Evolutionary conservation across 1,140 invertebrate genomes (phyloP).

Genomic region (Cherax quadricarinatus): DNA sequence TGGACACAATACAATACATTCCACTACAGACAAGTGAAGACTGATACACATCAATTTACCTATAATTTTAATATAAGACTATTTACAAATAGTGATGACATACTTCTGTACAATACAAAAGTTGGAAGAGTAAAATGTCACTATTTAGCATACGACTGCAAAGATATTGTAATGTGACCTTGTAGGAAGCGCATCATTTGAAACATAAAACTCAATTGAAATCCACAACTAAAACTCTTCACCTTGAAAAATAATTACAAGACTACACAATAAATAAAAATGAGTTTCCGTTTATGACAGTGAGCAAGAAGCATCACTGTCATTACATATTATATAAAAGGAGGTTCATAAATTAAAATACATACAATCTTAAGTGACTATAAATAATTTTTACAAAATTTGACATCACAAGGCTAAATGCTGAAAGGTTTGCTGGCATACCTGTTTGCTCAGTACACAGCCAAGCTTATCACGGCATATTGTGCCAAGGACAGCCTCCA

Average conservation of each 20-base stretch:
- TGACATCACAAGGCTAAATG: conserved; percentile 17
- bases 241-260: not conserved
- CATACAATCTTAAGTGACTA: not conserved
- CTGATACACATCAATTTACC: conserved; percentile 9
- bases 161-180: conserved; percentile 53
- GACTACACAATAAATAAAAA: conserved; percentile 3
- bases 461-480: not conserved
- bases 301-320: not conserved
- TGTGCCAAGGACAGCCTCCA: not conserved
- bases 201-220: conserved; percentile 5
- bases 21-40: not conserved
- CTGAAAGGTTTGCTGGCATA: conserved; percentile 5
- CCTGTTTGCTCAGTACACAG: not conserved
- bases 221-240: not conserved
- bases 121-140: conserved; percentile 62
- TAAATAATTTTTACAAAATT: not conserved
- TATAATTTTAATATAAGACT: conserved; percentile 63
- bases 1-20: too few species aligned
- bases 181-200: conserved; percentile 63
- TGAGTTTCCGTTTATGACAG: not conserved
- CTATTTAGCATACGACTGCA: conserved; percentile 52
- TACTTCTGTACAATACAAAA: conserved; percentile 69
- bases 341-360: not conserved
- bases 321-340: not conserved
- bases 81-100: conserved; percentile 67